These are phyloP conservation scores for Tetramorium parvispinum DNA, from an alignment of 1,140 invertebrate species.

Conservation along the genomic window DNA sequence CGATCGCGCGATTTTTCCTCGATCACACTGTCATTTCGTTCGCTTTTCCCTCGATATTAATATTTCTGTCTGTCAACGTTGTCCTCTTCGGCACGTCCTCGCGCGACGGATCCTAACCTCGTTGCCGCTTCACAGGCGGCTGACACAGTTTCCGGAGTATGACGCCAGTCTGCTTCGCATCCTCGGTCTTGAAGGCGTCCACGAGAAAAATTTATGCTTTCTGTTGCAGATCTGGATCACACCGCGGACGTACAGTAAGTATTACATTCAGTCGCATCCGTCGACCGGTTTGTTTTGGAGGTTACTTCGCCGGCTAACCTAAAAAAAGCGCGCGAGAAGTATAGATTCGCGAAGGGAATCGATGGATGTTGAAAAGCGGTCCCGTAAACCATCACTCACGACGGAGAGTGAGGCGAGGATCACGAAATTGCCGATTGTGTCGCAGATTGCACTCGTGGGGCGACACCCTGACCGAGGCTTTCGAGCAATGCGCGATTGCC, in stretches of 20 bases:
- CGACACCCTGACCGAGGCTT: conserved; percentile 94
- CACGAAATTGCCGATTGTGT: background rate
- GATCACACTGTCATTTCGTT: background rate
- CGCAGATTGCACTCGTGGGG: conserved; percentile 96
- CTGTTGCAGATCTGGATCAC: conserved; percentile 96
- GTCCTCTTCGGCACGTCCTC: background rate
- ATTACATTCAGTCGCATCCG: background rate
- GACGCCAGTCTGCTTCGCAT: background rate
- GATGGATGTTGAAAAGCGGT: background rate
- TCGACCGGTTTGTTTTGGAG: conserved; percentile 51
- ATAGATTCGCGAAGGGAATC: background rate
- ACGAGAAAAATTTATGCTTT: background rate
- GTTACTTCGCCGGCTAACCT: conserved; percentile 79
- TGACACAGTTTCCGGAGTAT: background rate
- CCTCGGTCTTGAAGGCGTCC: background rate
- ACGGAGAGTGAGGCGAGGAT: background rate
- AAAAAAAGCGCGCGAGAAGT: conserved; percentile 27
- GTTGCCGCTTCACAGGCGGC: background rate
- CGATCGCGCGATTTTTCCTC: background rate
- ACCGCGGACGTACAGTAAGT: conserved; percentile 99
- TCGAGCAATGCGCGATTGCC: conserved; percentile 97
- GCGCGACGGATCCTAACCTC: background rate
- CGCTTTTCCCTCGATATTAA: background rate
- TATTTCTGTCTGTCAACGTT: background rate
- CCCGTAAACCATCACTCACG: background rate